phyloP scores from a whole-genome alignment of 2,797 vertebrate genomes.

The Hemibagrus guttatus region DNA sequence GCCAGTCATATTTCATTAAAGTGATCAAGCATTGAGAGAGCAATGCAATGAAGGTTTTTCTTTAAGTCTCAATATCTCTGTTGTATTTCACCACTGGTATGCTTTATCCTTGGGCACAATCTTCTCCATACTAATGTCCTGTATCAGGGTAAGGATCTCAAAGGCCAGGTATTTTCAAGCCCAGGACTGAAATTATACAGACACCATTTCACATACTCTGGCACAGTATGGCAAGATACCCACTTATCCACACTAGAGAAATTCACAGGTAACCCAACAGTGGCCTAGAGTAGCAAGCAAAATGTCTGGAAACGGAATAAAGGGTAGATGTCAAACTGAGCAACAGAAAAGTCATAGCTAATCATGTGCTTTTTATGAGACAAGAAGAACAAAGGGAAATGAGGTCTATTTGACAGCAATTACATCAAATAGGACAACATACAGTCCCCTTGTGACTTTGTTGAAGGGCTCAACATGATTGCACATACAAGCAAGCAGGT shows the following conservation, averaged over 20 bases:
- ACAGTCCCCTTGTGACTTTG: neutral
- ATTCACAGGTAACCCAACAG: neutral
- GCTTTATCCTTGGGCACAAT: neutral
- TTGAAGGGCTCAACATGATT: neutral
- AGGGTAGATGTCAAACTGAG: neutral
- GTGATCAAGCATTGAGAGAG: neutral
- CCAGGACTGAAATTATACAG: neutral
- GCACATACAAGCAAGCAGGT: neutral
- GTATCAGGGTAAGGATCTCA: neutral
- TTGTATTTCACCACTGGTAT: neutral
- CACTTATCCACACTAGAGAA: neutral
- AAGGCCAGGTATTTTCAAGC: neutral
- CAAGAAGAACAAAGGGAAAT: neutral
- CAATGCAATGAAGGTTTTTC: neutral
- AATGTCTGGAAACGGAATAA: neutral
- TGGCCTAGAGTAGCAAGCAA: neutral
- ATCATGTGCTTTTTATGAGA: neutral
- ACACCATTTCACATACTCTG: neutral
- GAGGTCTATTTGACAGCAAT: neutral
- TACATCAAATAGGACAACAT: neutral
- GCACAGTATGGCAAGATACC: neutral
- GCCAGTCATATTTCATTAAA: neutral
- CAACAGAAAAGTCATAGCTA: neutral
- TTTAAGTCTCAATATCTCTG: neutral
- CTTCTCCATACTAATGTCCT: neutral